Conservation (phyloP, 1,140 invertebrate species). For the Whitmania pigra region DNA sequence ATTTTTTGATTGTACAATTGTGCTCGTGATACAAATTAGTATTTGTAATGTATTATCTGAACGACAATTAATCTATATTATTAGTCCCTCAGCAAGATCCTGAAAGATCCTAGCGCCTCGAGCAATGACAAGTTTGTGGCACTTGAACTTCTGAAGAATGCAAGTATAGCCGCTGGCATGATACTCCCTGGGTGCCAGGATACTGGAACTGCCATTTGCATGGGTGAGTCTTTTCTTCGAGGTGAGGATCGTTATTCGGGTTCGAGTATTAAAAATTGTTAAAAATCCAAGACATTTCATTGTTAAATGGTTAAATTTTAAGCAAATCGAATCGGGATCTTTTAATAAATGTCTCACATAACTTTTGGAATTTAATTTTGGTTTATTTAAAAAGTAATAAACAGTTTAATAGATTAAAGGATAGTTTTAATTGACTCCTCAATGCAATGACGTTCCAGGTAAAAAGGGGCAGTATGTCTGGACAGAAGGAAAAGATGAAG, state of each 20-base stretch:
- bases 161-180: conserved; percentile 42
- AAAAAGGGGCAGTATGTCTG: conserved; percentile 45
- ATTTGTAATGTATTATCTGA: neutral
- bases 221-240: conserved; percentile 33
- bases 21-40: neutral
- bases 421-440: neutral
- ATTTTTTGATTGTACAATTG: neutral
- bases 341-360: neutral
- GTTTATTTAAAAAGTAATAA: too few species aligned
- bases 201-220: conserved; percentile 43
- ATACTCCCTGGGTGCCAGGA: conserved; percentile 43
- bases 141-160: conserved; percentile 44
- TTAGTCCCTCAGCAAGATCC: conserved; percentile 41
- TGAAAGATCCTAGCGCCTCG: conserved; percentile 41
- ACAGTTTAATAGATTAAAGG: too few species aligned
- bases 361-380: neutral
- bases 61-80: neutral
- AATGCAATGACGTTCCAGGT: conserved; percentile 28
- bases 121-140: conserved; percentile 44
- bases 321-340: too few species aligned
- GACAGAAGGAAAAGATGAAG: conserved; percentile 41
- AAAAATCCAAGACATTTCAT: too few species aligned
- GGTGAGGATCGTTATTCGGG: neutral
- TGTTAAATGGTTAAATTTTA: too few species aligned
- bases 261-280: neutral